phyloP scores from a whole-genome alignment of 2,888 invertebrate genomes.

The Chalcosyrphus nemorum region DNA sequence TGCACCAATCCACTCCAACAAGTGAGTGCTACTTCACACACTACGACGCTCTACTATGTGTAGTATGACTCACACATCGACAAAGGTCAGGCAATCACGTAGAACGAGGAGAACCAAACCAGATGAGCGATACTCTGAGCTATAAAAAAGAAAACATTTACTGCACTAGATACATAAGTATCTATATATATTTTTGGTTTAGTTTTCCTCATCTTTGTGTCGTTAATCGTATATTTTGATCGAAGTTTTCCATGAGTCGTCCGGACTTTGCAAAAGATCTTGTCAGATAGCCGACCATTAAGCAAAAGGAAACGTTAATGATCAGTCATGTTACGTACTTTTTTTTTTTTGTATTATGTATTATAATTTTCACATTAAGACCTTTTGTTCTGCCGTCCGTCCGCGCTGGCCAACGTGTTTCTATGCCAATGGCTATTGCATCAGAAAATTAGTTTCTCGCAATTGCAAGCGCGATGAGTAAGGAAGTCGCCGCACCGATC shows the following conservation, averaged over 20 bases:
- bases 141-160: slow-evolving; percentile 4
- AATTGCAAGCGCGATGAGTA: slow-evolving; percentile 43
- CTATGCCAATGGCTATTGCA: slow-evolving; percentile 31
- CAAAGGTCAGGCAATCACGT: slow-evolving; percentile 67
- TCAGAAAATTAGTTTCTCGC: slow-evolving; percentile 50
- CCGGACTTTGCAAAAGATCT: slow-evolving; percentile 32
- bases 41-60: too few relatives aligned
- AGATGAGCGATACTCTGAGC: slow-evolving; percentile 1
- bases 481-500: slow-evolving; percentile 36
- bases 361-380: slow-evolving; percentile 45
- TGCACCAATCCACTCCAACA: slow-evolving; percentile 40
- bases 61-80: slow-evolving; percentile 68
- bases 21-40: slow-evolving; percentile 28
- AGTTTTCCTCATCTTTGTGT: background rate
- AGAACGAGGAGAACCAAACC: slow-evolving; percentile 29
- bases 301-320: slow-evolving; percentile 50
- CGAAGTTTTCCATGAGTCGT: too few relatives aligned
- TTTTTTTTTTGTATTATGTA: background rate
- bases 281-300: slow-evolving; percentile 68
- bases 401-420: slow-evolving; percentile 6
- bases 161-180: background rate
- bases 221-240: background rate
- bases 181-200: background rate
- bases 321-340: slow-evolving; percentile 50
- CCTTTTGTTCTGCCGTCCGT: slow-evolving; percentile 15